These are phyloP conservation scores for Hipposideros larvatus DNA, from an alignment of 2,797 vertebrate species.

Conservation along the genomic window DNA sequence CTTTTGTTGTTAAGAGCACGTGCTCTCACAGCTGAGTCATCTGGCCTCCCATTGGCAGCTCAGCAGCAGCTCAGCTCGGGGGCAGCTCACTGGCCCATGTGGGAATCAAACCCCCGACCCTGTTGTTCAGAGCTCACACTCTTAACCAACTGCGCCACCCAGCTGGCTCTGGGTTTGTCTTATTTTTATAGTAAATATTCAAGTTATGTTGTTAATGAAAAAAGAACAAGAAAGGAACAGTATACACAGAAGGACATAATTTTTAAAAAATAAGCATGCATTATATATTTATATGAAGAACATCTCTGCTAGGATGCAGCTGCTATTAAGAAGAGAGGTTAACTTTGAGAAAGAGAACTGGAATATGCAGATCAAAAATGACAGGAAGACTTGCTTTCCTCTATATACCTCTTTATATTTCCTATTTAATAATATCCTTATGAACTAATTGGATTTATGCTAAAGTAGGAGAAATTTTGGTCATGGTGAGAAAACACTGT, in stretches of 20 bases:
- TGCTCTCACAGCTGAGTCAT: too few species aligned
- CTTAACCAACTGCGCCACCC: too few species aligned
- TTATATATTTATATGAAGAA: background rate
- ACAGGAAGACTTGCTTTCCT: background rate
- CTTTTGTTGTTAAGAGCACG: too few species aligned
- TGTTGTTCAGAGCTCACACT: too few species aligned
- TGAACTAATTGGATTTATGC: background rate
- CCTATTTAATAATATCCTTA: background rate
- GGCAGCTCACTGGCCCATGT: too few species aligned
- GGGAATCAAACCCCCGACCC: too few species aligned
- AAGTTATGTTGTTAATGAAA: background rate
- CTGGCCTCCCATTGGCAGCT: too few species aligned
- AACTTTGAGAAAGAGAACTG: background rate
- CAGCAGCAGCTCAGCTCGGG: too few species aligned
- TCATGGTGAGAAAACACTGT: background rate
- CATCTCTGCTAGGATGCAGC: background rate
- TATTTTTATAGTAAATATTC: constrained; percentile 21
- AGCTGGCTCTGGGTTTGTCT: background rate
- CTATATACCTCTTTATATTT: background rate
- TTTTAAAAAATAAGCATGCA: background rate
- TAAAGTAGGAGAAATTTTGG: background rate
- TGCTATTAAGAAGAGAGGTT: background rate
- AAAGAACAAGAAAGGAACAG: background rate
- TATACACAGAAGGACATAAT: background rate
- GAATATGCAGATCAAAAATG: background rate